A percentile compares a stretch with the other conserved stretches of the same genome.
Evolutionary conservation across 53 echinoderm and acorn worm species (phyloP).

Genomic region (Crossaster papposus): DNA sequence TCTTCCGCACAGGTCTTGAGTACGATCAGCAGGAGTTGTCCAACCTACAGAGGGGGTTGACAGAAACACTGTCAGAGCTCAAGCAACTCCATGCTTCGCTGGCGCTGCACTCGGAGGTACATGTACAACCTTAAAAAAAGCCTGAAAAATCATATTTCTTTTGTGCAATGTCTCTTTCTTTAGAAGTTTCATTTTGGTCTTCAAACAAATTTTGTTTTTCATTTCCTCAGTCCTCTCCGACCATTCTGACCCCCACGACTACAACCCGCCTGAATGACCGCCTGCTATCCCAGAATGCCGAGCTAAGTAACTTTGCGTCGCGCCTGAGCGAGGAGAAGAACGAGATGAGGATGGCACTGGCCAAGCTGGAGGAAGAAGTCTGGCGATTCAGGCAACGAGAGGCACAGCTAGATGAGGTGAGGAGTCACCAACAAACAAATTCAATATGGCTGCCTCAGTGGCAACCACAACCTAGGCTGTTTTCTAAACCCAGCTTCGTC

Average conservation of each 20-base stretch:
- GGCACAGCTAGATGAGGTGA: conserved; percentile 56
- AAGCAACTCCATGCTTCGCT: conserved; percentile 90
- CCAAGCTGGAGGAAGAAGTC: conserved; percentile 88
- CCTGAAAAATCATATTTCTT: too few relatives aligned
- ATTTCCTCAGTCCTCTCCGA: conserved; percentile 49
- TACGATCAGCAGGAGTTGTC: conserved; percentile 66
- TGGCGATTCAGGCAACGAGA: conserved; percentile 85
- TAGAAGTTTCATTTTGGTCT: neutral
- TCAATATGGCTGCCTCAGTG: conserved; percentile 35
- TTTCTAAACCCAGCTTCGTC: too few relatives aligned
- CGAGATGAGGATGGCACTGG: conserved; percentile 74
- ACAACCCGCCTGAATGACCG: conserved; percentile 83
- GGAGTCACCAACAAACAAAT: conserved; percentile 27
- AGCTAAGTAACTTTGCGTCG: conserved; percentile 88
- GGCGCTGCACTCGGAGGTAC: conserved; percentile 81
- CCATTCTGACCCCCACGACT: conserved; percentile 67
- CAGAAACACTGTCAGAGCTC: conserved; percentile 78
- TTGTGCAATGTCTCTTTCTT: too few relatives aligned
- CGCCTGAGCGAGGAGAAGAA: conserved; percentile 92
- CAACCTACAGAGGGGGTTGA: conserved; percentile 68
- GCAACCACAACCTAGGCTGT: neutral
- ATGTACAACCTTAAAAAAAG: neutral
- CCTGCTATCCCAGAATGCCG: conserved; percentile 88
- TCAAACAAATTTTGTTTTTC: neutral
- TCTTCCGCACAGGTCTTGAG: conserved; percentile 57